Conservation (phyloP, 2,888 invertebrate species). For the Ormyrus rosae region DNA sequence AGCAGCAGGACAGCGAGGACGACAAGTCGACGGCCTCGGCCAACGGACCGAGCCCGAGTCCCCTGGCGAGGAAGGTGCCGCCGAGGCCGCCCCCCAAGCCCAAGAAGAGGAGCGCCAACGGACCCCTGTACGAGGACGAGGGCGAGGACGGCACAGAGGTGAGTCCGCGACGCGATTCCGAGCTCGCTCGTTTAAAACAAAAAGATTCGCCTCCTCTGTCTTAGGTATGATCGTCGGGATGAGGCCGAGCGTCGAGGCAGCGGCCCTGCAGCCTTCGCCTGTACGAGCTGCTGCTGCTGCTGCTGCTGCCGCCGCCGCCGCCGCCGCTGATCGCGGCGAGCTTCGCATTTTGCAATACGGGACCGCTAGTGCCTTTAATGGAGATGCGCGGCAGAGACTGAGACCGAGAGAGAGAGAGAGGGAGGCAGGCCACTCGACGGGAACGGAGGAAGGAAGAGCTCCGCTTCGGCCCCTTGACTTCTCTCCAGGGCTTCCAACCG, state of each 20-base stretch:
- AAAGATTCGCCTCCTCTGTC: not conserved
- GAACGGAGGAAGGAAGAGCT: too few species aligned
- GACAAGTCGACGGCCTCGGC: slow-evolving; percentile 63
- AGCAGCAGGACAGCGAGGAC: slow-evolving; percentile 72
- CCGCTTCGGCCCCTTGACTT: not conserved
- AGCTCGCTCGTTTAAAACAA: not conserved
- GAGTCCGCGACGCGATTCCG: slow-evolving; percentile 74
- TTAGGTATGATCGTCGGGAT: slow-evolving; percentile 52
- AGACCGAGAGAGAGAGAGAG: not conserved
- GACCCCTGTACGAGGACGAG: slow-evolving; percentile 90
- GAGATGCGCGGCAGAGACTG: slow-evolving; percentile 38
- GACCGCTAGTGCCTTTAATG: slow-evolving; percentile 54
- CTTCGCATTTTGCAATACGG: slow-evolving; percentile 30
- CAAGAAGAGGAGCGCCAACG: slow-evolving; percentile 83
- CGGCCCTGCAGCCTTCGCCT: not conserved
- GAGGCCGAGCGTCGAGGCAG: slow-evolving; percentile 35
- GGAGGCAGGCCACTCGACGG: not conserved
- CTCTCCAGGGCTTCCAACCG: slow-evolving; percentile 26
- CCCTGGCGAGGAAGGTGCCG: slow-evolving; percentile 82
- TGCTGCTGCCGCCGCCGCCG: slow-evolving; percentile 26
- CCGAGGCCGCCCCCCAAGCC: slow-evolving; percentile 91
- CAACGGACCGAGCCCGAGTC: slow-evolving; percentile 68
- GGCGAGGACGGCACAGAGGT: slow-evolving; percentile 94
- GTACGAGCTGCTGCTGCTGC: not conserved
- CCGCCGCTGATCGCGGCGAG: slow-evolving; percentile 30